Conservation (phyloP, 2,888 invertebrate species). For the Drosophila bunnanda region DNA sequence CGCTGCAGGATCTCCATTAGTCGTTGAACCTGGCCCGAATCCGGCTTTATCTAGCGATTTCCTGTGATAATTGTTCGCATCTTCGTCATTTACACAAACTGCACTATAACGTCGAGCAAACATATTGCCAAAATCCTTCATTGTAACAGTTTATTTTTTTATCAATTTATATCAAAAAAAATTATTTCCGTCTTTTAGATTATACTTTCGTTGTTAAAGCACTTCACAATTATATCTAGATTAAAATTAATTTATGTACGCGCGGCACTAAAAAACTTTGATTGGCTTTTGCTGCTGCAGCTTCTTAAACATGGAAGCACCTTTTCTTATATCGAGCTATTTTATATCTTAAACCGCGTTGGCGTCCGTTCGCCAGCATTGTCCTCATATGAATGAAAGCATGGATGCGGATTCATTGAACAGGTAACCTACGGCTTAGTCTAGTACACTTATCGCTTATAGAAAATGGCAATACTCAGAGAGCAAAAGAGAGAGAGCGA, state of each 20-base stretch:
- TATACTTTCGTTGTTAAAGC: background rate
- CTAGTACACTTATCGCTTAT: conserved; percentile 30
- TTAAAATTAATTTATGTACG: conserved; percentile 21
- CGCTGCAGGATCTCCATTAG: conserved; percentile 44
- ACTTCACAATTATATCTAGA: conserved; percentile 4
- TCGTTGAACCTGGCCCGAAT: conserved; percentile 33
- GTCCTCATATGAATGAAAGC: conserved; percentile 84
- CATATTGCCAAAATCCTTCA: conserved; percentile 88
- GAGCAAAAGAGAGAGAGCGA: background rate
- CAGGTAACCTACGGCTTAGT: conserved; percentile 73
- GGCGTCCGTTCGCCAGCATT: conserved; percentile 83
- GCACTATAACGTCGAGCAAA: conserved; percentile 87
- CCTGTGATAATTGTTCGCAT: conserved; percentile 45
- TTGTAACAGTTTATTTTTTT: conserved; percentile 66
- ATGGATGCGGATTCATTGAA: conserved; percentile 69
- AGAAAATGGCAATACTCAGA: conserved; percentile 10
- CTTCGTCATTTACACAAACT: conserved; percentile 85
- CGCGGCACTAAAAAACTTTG: conserved; percentile 55
- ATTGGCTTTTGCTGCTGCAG: conserved; percentile 55
- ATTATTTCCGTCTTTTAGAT: background rate
- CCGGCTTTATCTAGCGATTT: conserved; percentile 22
- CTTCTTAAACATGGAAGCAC: conserved; percentile 41
- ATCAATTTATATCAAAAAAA: conserved; percentile 9
- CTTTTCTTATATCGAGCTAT: conserved; percentile 20
- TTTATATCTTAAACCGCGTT: conserved; percentile 50